These are phyloP conservation scores for Calliphora vicina DNA, from an alignment of 1,140 invertebrate species.

Conservation along the genomic window DNA sequence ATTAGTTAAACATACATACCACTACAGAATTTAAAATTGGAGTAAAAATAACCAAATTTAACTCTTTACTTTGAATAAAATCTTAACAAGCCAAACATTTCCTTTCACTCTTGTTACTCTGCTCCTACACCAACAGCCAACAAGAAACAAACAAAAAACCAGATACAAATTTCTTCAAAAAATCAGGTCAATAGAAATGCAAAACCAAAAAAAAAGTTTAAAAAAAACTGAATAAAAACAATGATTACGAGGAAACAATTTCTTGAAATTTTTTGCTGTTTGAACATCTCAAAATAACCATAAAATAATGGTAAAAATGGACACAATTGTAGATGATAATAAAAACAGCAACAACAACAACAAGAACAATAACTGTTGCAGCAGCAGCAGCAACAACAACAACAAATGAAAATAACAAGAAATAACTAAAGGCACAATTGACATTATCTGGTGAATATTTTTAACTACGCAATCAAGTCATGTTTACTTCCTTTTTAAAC, in stretches of 20 bases:
- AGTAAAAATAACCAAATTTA: no score
- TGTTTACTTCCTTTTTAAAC: neutral
- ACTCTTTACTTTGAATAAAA: no score
- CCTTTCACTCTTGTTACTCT: neutral
- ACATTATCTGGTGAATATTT: conserved; percentile 9
- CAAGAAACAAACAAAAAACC: neutral
- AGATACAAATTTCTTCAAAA: neutral
- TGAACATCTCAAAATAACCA: neutral
- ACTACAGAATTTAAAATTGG: no score
- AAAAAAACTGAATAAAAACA: neutral
- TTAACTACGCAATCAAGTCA: conserved; percentile 16
- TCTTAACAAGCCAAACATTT: neutral
- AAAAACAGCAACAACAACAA: neutral
- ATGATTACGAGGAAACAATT: neutral
- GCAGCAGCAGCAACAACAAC: neutral
- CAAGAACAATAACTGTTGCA: neutral
- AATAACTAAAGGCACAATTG: neutral
- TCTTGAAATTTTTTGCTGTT: neutral
- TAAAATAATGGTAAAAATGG: neutral
- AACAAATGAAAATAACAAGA: neutral
- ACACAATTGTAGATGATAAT: neutral
- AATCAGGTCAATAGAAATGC: neutral
- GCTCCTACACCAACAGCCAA: neutral
- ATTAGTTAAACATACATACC: no score
- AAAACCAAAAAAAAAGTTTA: neutral